Base-by-base conservation (phyloP, 1,140 invertebrate species). In the Nilaparvata lugens region DNA sequence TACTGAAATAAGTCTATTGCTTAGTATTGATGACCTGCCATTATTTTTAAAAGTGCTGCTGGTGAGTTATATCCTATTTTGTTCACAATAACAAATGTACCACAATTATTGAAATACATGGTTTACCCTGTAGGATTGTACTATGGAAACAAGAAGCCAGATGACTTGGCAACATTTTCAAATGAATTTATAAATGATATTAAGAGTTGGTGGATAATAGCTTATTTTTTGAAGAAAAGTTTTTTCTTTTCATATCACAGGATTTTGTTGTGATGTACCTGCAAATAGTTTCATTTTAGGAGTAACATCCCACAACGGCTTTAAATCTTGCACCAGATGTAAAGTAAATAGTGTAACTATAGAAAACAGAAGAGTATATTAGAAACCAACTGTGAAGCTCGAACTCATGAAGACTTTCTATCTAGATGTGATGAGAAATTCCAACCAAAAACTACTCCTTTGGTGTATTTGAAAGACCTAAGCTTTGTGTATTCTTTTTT, bases 231-330 rank as follows among this genome's bases (percentile, higher is more conserved):
- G 2, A 18, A 9, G 31, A 71, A 35, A 53, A 43, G 21, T 73
- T 25, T 35, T 35, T 6, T 6, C 13, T 6, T 35, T 35, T 35
- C 13, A 35, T 35, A 35, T 6, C 3, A 48, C 64, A 16, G 65
- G 61, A 42, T 55, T 75, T 52, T 64, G 74, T 53, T 75, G 68
- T 64, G 74, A 75, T 69, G 64, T 70, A 2, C 73, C 73, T 6
- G 76, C 74, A 6, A 68, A 69, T 58, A 65, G 72, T 19, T 75
- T 69, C 64, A 58, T 76, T 5, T 69, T 70, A 53, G 48, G 56
- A 14, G 67, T 66, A 1, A 75, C 72, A 69, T 65, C 66, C 21
- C 71, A 72, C 56, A 64, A 57, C 59, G 74, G 70, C 11, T 75
- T 72, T 58, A 57, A 64, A 53, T 64, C 65, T 42, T 75, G 75